Base-by-base conservation (phyloP, 2,797 vertebrate genomes). In the Enoplosus armatus region DNA sequence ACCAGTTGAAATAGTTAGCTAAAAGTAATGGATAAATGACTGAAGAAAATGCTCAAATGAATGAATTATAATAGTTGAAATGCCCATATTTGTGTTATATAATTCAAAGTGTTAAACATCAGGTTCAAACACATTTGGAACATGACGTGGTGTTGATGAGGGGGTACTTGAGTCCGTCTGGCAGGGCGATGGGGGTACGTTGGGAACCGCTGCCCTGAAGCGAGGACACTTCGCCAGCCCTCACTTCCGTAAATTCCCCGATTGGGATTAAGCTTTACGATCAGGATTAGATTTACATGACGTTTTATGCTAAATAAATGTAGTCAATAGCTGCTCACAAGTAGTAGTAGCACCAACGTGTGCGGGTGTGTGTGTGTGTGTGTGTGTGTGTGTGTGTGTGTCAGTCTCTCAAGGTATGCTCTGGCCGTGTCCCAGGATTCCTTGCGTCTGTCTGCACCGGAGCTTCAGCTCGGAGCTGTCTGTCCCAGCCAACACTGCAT, bases 361-460 rank as follows among this genome's bases (percentile, higher is more conserved):
- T 51, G 27, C n/a, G n/a, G n/a, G 24, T n/a, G 56, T 29, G 55
- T 50, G 6, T 68, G 54, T 60, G 4, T 71, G 24, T n/a, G 56
- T 29, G 55, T 50, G 6, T 68, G 54, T 60, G 4, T 71, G 24
- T n/a, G 56, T 29, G 55, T 50, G 6, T 68, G 54, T 60, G 4
- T 71, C 20, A 48, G 65, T 75, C 14, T 70, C 53, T 29, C 65
- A 72, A 69, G 77, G 37, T 54, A 58, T 43, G 58, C 53, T 66
- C 85, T 91, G 89, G 84, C 83, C 24, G 31, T 45, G 48, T 81
- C 77, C 79, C 72, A 85, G 72, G 72, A 92, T 89, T 92, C 88
- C 71, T 83, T 61, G 80, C 33, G 48, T 92, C 93, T 92, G 80
- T 91, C 92, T 70, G 35, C 93, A 80, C 74, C 41, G 51, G 26